Base-by-base conservation (phyloP, 2,113 vertebrate genomes). In the Helogale parvula region DNA sequence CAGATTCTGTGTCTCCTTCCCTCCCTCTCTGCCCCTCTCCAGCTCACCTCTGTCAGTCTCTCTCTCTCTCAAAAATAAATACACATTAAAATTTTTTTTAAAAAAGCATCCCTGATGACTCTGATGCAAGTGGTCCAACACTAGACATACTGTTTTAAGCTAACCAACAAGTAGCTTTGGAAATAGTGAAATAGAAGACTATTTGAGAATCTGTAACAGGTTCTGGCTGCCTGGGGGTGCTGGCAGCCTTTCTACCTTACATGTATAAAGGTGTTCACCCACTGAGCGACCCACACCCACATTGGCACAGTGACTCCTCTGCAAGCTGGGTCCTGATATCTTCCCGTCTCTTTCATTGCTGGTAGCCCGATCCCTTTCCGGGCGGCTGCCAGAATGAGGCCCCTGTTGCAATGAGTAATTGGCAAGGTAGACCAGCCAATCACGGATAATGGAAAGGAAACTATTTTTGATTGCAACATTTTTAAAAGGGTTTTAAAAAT, bases 41-140 rank as follows among this genome's bases (percentile, higher is more conserved):
- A 10, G 45, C 45, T 47, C 45, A 47, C 45, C 45, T 47, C 45
- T 47, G 45, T 47, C 45, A 47, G 45, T 47, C 45, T 47, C 45
- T 47, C 45, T 47, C 45, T 47, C 45, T 47, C 45, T 47, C 45
- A 47, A 47, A 47, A 47, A 47, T 47, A 47, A 47, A 47, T 47
- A 47, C 45, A 47, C 45, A 47, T 47, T 47, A 47, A 47, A 47
- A 10, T 1, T 9, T 47, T 47, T 47, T 47, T 47, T 47, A 47
- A 92, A 85, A 96, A 85, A 96, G 16, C 45, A 95, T 94, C 29
- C 82, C 77, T 91, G 66, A 11, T 85, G 71, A 93, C 95, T 95
- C 71, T 88, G 21, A 96, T 90, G 33, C 17, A 97, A 96, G 38
- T 76, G 50, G 15, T 54, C 77, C 33, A 95, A 94, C 86, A 97